Evolutionary conservation across 2,113 vertebrate genomes (phyloP).

Genomic region (Onychostruthus taczanowskii): DNA sequence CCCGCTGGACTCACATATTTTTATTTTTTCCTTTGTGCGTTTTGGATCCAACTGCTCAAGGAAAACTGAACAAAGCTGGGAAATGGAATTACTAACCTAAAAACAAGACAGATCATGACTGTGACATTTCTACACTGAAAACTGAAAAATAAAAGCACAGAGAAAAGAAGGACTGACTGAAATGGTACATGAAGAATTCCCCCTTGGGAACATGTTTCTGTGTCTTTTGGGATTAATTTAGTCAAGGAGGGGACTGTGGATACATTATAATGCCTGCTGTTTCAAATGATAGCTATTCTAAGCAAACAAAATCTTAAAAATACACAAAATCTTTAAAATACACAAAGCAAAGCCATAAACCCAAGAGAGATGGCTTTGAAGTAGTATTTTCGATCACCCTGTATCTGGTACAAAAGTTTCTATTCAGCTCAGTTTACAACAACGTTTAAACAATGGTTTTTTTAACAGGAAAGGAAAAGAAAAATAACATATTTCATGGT

Average conservation of each 20-base stretch:
- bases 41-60: neutral
- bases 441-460: neutral
- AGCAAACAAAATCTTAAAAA: neutral
- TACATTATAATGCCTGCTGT: neutral
- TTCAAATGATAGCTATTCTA: neutral
- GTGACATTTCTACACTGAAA: constrained; percentile 13
- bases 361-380: neutral
- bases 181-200: constrained; percentile 20
- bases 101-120: constrained; percentile 2
- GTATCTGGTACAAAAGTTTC: neutral
- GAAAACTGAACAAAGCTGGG: neutral
- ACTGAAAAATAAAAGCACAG: neutral
- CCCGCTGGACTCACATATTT: neutral
- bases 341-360: neutral
- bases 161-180: constrained; percentile 9
- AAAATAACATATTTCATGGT: neutral
- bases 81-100: constrained; percentile 31
- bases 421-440: neutral
- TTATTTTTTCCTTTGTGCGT: neutral
- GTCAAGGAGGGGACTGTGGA: neutral
- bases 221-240: neutral
- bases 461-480: neutral
- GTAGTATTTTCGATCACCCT: neutral
- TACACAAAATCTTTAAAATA: neutral
- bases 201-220: neutral